Evolutionary conservation across 2,113 vertebrate species (phyloP).

Genomic region (Tenrec ecaudatus): DNA sequence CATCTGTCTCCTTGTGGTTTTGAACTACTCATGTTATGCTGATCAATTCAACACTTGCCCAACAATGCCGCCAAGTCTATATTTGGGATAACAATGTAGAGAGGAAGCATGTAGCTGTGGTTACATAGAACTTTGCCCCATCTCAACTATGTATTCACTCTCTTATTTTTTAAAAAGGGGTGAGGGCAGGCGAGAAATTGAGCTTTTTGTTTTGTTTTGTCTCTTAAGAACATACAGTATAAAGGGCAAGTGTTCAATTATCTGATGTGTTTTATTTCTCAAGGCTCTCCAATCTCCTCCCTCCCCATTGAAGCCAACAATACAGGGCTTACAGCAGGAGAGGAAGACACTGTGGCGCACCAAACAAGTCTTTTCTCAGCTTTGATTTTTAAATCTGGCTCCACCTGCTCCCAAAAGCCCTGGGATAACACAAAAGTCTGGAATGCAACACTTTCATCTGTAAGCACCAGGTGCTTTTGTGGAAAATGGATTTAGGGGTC

Average conservation of each 20-base stretch:
- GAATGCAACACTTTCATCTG: neutral
- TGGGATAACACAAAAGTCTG: neutral
- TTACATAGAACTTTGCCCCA: neutral
- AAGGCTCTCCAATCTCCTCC: neutral
- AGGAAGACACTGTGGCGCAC: neutral
- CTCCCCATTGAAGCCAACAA: neutral
- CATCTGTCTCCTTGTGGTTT: no score
- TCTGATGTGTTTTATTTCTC: neutral
- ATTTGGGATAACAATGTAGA: neutral
- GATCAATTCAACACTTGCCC: no score
- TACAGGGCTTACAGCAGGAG: neutral
- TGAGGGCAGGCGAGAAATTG: neutral
- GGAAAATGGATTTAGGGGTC: neutral
- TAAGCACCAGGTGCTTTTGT: neutral
- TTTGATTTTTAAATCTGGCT: slow-evolving; percentile 10
- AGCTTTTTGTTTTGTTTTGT: neutral
- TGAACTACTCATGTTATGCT: no score
- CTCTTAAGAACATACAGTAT: neutral
- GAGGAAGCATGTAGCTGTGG: neutral
- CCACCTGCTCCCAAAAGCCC: slow-evolving; percentile 21
- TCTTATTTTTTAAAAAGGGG: neutral
- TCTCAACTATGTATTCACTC: neutral
- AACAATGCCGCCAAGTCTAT: no score
- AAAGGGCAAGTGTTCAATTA: neutral
- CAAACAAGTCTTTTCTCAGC: neutral